These are phyloP conservation scores for Pogonophryne albipinna DNA, from an alignment of 2,797 vertebrate genomes.

Conservation along the genomic window DNA sequence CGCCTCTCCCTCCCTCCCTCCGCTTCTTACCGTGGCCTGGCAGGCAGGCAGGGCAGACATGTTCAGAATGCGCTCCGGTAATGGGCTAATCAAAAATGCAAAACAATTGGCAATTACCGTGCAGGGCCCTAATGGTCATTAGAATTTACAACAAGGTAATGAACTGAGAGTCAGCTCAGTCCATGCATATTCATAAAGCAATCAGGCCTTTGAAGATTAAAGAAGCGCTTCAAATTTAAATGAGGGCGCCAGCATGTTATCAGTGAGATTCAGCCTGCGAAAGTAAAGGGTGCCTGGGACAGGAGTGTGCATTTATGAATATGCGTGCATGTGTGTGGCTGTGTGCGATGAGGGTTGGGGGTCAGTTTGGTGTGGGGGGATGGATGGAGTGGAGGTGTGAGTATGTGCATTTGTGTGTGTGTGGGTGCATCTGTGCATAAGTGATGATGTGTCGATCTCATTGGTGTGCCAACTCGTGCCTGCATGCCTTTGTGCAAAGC, in stretches of 20 bases:
- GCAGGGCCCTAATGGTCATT: slow-evolving; percentile 99
- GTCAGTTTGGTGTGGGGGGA: slow-evolving; percentile 62
- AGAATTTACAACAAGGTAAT: slow-evolving; percentile 99
- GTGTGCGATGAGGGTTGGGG: slow-evolving; percentile 54
- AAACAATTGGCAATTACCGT: slow-evolving; percentile 99
- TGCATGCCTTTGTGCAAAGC: slow-evolving; percentile 49
- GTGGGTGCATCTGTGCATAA: slow-evolving; percentile 52
- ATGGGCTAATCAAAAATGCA: slow-evolving; percentile 99
- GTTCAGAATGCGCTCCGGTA: slow-evolving; percentile 99
- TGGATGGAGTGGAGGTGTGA: slow-evolving; percentile 55
- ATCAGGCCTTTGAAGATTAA: slow-evolving; percentile 99
- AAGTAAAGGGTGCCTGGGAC: slow-evolving; percentile 86
- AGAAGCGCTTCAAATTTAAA: slow-evolving; percentile 99
- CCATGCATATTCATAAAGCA: slow-evolving; percentile 99
- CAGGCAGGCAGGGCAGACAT: slow-evolving; percentile 97
- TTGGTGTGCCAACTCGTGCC: slow-evolving; percentile 40
- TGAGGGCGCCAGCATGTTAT: slow-evolving; percentile 99
- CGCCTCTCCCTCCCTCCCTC: slow-evolving; percentile 16
- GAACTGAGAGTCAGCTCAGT: slow-evolving; percentile 99
- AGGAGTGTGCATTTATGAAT: slow-evolving; percentile 68
- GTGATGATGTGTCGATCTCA: slow-evolving; percentile 44
- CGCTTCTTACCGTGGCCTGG: slow-evolving; percentile 71
- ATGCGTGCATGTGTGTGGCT: slow-evolving; percentile 14
- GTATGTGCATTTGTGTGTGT: slow-evolving; percentile 38
- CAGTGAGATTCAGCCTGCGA: slow-evolving; percentile 99